A percentile compares a stretch with the other conserved stretches of the same genome.
Evolutionary conservation across 1,140 invertebrate species (phyloP).

Genomic region (Dysdera silvatica): DNA sequence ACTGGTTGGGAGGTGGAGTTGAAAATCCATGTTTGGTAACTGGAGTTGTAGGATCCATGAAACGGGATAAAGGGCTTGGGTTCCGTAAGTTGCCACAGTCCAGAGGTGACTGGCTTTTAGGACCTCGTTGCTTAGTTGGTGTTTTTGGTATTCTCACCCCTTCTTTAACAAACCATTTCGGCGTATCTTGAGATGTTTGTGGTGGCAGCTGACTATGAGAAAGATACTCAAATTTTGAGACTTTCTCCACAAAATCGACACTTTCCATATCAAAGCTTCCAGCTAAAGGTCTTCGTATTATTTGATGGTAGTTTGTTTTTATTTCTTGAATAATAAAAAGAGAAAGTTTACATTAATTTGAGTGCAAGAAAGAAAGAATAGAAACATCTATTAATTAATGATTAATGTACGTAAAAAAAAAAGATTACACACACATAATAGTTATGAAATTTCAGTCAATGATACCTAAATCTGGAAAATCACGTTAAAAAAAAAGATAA

Average conservation of each 20-base stretch:
- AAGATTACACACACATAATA: too few relatives aligned
- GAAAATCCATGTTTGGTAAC: constrained; percentile 21
- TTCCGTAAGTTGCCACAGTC: constrained; percentile 9
- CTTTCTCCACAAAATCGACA: constrained; percentile 40
- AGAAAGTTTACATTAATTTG: too few relatives aligned
- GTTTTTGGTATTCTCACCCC: constrained; percentile 22
- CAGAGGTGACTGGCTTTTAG: constrained; percentile 15
- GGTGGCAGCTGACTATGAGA: constrained; percentile 31
- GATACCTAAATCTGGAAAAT: too few relatives aligned
- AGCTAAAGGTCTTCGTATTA: too few relatives aligned
- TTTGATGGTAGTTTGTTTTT: too few relatives aligned
- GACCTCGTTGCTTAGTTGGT: constrained; percentile 17
- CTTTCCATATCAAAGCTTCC: constrained; percentile 35
- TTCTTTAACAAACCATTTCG: constrained; percentile 31
- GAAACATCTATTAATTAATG: too few relatives aligned
- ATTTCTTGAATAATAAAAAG: too few relatives aligned
- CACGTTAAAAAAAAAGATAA: too few relatives aligned
- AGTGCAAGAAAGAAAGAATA: too few relatives aligned
- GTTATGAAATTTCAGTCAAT: too few relatives aligned
- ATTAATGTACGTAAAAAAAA: too few relatives aligned
- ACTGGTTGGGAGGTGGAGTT: constrained; percentile 16
- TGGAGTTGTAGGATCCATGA: constrained; percentile 14
- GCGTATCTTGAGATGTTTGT: constrained; percentile 27
- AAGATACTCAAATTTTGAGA: constrained; percentile 39
- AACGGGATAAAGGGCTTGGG: constrained; percentile 11